Evolutionary conservation across 92 coral and sea anemone species (phyloP).

Genomic region (Epizoanthus rinbou): DNA sequence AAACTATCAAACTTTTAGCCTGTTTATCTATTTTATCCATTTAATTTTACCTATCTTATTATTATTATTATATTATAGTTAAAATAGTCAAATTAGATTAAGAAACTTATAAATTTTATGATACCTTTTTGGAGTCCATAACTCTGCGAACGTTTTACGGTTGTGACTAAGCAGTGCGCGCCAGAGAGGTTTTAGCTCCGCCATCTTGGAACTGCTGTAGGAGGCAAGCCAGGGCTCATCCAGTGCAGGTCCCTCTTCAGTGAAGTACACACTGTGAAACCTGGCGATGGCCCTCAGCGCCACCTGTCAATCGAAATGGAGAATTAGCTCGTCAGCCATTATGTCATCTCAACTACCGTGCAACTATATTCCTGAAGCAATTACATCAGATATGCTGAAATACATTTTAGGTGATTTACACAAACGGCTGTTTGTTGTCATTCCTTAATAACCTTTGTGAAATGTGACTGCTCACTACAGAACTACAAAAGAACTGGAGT

Average conservation of each 20-base stretch:
- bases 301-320: slow-evolving; percentile 1
- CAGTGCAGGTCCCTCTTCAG: slow-evolving; percentile 30
- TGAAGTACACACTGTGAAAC: slow-evolving; percentile 69
- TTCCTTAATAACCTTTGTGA: no score
- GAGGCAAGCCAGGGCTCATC: slow-evolving; percentile 56
- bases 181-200: slow-evolving; percentile 50
- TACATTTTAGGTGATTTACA: no score
- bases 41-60: no score
- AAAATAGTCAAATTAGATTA: no score
- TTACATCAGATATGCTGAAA: no score
- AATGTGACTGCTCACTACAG: no score
- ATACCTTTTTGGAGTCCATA: slow-evolving; percentile 63
- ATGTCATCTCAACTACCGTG: neutral
- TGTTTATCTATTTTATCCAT: no score
- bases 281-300: slow-evolving; percentile 65
- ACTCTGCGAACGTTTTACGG: slow-evolving; percentile 33
- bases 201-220: slow-evolving; percentile 52
- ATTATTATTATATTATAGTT: no score
- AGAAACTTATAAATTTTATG: no score
- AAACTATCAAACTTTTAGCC: neutral
- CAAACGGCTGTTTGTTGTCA: no score
- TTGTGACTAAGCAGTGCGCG: slow-evolving; percentile 39
- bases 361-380: neutral
- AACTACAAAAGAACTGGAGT: no score
- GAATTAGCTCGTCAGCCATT: neutral